phyloP scores from a whole-genome alignment of 2,797 vertebrate species.

The Notolepis coatsorum region DNA sequence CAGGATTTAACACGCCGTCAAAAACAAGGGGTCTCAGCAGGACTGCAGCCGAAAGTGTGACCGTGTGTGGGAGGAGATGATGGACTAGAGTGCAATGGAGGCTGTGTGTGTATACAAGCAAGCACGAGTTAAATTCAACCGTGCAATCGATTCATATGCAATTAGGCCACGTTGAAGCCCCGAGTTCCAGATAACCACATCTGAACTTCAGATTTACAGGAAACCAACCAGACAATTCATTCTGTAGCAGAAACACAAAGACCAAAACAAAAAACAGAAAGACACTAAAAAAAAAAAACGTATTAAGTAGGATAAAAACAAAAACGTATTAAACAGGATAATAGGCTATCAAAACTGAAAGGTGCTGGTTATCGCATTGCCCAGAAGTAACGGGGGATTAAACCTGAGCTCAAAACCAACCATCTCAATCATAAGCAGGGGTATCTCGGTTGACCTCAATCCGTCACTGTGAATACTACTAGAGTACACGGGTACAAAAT shows the following conservation, averaged over 20 bases:
- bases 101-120: neutral
- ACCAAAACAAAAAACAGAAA: no score
- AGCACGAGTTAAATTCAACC: constrained; percentile 11
- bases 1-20: neutral
- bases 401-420: neutral
- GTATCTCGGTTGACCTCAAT: neutral
- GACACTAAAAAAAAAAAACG: no score
- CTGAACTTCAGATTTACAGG: neutral
- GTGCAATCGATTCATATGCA: neutral
- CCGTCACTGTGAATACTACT: no score
- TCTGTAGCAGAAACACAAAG: neutral
- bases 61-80: constrained; percentile 1
- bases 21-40: constrained; percentile 3
- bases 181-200: neutral
- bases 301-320: no score
- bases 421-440: neutral
- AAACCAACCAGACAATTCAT: neutral
- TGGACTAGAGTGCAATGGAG: neutral
- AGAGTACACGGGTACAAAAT: no score
- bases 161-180: neutral
- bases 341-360: no score
- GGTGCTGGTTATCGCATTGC: neutral
- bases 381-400: neutral
- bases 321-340: no score
- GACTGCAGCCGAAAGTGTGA: neutral